Base-by-base conservation (phyloP, 2,113 vertebrate genomes). In the Dendropsophus ebraccatus region DNA sequence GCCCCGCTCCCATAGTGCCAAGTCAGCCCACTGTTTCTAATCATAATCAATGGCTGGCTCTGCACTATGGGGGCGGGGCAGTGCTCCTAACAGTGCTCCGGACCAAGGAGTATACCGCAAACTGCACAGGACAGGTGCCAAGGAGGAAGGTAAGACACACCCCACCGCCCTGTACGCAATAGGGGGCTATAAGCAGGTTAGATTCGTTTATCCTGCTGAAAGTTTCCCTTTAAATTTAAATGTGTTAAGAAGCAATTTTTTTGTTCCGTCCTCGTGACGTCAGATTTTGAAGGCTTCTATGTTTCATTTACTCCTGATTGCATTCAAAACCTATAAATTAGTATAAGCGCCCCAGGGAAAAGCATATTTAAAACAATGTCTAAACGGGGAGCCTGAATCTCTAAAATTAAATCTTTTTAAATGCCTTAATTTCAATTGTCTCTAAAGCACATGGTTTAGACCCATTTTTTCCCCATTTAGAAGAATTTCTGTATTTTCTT, bases 351-450 rank as follows among this genome's bases (percentile, higher is more conserved):
- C 62, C 80, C 37, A 14, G 70, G 82, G 23, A 47, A 83, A 73
- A 41, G 52, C 52, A 60, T 74, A 45, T 75, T 83, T 74, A 60
- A 83, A 83, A 23, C 32, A 58, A 56, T 83, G 69, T 73, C 52
- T 60, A 60, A 82, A 82, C 30, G 35, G 60, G 80, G 80, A 82
- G 80, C 23, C 50, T 50, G n/a, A 41, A 49, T 35, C 75, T 54
- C 62, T 79, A 54, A 79, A 85, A 78, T 73, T 67, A 62, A 77
- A 67, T 78, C 74, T 69, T 85, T 84, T 85, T 37, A 78, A 72
- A 65, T 76, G 56, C 41, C 37, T 75, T 84, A 62, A 84, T 76
- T 84, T 62, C 73, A 76, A 77, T 84, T 65, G 37, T 77, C 49
- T 56, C 35, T 76, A 77, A 77, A 77, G 19, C 35, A 65, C 72